Evolutionary conservation across 2,113 vertebrate genomes (phyloP).

Genomic region (Sylvicapra grimmia): DNA sequence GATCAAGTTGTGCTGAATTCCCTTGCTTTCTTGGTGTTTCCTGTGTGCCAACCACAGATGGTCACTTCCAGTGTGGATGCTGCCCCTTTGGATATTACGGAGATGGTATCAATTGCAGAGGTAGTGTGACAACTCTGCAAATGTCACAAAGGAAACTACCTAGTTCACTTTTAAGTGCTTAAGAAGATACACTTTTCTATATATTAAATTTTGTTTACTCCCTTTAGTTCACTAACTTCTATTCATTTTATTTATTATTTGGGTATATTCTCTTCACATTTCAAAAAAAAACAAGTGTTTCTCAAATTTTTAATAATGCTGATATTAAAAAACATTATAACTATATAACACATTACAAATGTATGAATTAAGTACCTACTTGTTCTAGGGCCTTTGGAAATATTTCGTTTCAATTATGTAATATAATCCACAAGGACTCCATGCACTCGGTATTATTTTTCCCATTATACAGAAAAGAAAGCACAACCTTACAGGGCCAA

Average conservation of each 20-base stretch:
- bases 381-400: not conserved
- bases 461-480: not conserved
- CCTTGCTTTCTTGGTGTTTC: conserved; percentile 86
- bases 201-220: not conserved
- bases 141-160: not conserved
- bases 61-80: conserved; percentile 79
- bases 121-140: conserved; percentile 69
- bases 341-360: not conserved
- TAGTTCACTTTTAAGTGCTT: not conserved
- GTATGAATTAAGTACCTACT: not conserved
- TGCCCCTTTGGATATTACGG: conserved; percentile 87
- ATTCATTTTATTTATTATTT: not conserved
- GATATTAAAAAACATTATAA: not conserved
- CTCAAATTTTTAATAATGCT: not conserved
- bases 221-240: not conserved
- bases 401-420: not conserved
- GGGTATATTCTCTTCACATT: not conserved
- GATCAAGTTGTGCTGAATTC: conserved; percentile 76
- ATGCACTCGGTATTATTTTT: not conserved
- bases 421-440: not conserved
- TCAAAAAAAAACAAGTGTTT: not conserved
- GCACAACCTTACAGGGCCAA: not conserved
- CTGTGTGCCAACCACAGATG: conserved; percentile 78
- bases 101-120: conserved; percentile 86
- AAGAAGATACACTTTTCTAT: not conserved